A percentile compares a stretch with the other conserved stretches of the same genome.
These are phyloP conservation scores for Caenorhabditis uteleia DNA, from an alignment of 2,888 invertebrate species.

Conservation along the genomic window DNA sequence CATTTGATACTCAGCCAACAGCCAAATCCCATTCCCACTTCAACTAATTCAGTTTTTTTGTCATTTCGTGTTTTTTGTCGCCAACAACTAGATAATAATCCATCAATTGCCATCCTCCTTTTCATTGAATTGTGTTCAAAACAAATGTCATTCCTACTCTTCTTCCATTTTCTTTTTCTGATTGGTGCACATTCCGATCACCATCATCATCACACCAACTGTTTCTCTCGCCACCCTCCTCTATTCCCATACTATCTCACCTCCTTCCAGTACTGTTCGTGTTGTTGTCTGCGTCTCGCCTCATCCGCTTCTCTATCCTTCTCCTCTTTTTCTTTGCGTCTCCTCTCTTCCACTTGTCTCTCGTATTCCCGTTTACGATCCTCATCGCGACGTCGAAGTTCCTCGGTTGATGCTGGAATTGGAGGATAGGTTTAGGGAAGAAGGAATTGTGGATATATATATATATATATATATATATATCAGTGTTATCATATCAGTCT, in stretches of 20 bases:
- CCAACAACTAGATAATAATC: background rate
- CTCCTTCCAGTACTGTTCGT: conserved; percentile 37
- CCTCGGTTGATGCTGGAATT: background rate
- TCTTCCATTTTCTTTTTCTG: background rate
- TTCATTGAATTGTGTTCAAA: conserved; percentile 23
- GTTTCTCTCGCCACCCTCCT: conserved; percentile 2
- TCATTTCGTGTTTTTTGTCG: too few relatives aligned
- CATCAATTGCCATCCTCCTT: conserved; percentile 5
- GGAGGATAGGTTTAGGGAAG: background rate
- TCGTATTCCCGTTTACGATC: conserved; percentile 25
- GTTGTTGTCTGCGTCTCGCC: conserved; percentile 32
- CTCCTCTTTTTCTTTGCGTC: conserved; percentile 25
- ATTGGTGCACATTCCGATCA: too few relatives aligned
- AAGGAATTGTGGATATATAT: too few relatives aligned
- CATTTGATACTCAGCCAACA: too few relatives aligned
- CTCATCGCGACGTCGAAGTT: conserved; percentile 18
- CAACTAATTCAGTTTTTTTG: too few relatives aligned
- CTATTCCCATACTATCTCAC: conserved; percentile 5
- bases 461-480: background rate
- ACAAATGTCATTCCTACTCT: conserved; percentile 9
- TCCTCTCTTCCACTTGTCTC: conserved; percentile 26
- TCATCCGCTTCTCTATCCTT: conserved; percentile 23
- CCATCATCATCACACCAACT: conserved; percentile 7
- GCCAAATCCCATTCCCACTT: too few relatives aligned
- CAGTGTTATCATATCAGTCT: too few relatives aligned